phyloP scores from a whole-genome alignment of 2,797 vertebrate genomes.

The Coranthus polyacanthus region DNA sequence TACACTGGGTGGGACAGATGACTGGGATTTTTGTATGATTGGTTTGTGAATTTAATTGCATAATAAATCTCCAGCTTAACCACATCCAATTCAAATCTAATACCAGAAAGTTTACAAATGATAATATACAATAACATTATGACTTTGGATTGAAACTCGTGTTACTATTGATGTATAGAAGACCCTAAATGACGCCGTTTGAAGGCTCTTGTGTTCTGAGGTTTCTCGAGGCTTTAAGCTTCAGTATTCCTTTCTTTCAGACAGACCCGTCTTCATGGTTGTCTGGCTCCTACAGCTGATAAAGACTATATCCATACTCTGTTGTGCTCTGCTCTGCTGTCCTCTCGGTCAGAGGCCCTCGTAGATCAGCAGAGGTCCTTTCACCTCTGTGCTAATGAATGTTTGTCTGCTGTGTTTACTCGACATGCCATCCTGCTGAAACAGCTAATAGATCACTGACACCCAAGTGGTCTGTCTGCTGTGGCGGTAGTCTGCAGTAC shows the following conservation, averaged over 20 bases:
- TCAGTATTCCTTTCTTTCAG: slow-evolving; percentile 15
- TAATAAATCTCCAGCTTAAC: no score
- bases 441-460: slow-evolving; percentile 52
- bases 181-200: no score
- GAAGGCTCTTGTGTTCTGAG: no score
- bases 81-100: no score
- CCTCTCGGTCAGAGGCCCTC: slow-evolving; percentile 26
- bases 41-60: no score
- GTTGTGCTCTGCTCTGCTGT: slow-evolving; percentile 19
- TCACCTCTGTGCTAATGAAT: slow-evolving; percentile 77
- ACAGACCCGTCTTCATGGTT: slow-evolving; percentile 6
- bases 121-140: no score
- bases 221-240: not conserved
- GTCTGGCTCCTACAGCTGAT: slow-evolving; percentile 6
- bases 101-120: no score
- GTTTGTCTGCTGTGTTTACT: slow-evolving; percentile 66
- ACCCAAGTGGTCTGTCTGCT: slow-evolving; percentile 22
- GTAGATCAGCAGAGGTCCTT: slow-evolving; percentile 44
- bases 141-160: no score
- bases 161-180: no score
- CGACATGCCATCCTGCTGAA: slow-evolving; percentile 44
- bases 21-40: no score
- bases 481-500: slow-evolving; percentile 4
- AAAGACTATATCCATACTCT: slow-evolving; percentile 19
- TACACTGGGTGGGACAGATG: no score